A percentile compares a stretch with the other conserved stretches of the same genome.
These are phyloP conservation scores for Drepanosiphum platanoidis DNA, from an alignment of 2,888 invertebrate species.

Conservation along the genomic window DNA sequence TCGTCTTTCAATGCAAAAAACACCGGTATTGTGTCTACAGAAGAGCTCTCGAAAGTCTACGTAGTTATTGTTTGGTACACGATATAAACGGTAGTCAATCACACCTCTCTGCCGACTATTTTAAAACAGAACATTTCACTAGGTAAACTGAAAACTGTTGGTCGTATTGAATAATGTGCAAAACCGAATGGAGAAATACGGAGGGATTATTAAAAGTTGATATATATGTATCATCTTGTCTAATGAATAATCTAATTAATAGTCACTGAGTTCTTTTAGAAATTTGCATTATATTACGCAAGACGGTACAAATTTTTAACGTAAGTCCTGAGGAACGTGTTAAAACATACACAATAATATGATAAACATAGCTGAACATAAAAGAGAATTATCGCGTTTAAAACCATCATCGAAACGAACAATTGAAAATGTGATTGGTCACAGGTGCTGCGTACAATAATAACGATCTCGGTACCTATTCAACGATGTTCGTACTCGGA, in stretches of 20 bases:
- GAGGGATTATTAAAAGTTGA: too few relatives aligned
- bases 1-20: neutral
- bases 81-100: too few relatives aligned
- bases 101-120: too few relatives aligned
- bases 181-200: too few relatives aligned
- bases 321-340: too few relatives aligned
- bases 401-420: neutral
- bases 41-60: neutral
- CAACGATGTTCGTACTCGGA: too few relatives aligned
- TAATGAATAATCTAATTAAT: neutral
- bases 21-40: neutral
- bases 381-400: neutral
- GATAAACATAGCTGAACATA: neutral
- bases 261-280: too few relatives aligned
- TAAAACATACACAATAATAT: too few relatives aligned
- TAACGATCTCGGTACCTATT: too few relatives aligned
- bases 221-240: too few relatives aligned
- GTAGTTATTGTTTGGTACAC: too few relatives aligned
- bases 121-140: neutral
- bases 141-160: neutral
- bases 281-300: neutral
- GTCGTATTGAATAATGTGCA: neutral
- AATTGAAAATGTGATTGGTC: neutral
- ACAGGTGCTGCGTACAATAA: neutral
- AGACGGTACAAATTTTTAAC: neutral